phyloP scores from a whole-genome alignment of 1,140 invertebrate genomes.

The Lasaia peninsularis region DNA sequence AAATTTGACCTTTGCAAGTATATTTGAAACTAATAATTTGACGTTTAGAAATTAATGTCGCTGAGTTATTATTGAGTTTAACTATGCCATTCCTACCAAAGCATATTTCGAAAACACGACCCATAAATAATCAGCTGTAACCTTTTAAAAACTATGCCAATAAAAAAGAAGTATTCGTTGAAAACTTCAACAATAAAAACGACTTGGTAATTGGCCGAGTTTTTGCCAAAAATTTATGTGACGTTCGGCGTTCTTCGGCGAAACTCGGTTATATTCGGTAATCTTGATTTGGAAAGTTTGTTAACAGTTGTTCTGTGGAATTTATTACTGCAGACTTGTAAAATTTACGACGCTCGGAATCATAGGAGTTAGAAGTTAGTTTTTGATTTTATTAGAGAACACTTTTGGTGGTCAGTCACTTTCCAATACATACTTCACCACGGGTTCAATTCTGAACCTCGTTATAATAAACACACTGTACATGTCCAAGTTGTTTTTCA shows the following conservation, averaged over 20 bases:
- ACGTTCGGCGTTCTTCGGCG: slow-evolving; percentile 7
- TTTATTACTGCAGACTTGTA: slow-evolving; percentile 12
- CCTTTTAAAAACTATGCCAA: slow-evolving; percentile 9
- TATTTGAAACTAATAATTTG: too few relatives aligned
- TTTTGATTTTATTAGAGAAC: not conserved
- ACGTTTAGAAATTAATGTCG: too few relatives aligned
- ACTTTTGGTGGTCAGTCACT: too few relatives aligned
- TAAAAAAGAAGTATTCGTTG: slow-evolving; percentile 8
- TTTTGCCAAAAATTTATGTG: slow-evolving; percentile 7
- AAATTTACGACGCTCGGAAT: slow-evolving; percentile 3
- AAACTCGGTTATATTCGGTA: slow-evolving; percentile 4
- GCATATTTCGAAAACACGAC: not conserved
- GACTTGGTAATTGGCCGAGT: slow-evolving; percentile 4
- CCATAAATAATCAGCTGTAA: not conserved
- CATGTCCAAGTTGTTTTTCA: too few relatives aligned
- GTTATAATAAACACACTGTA: too few relatives aligned
- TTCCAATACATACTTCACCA: too few relatives aligned
- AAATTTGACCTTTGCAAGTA: too few relatives aligned
- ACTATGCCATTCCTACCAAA: too few relatives aligned
- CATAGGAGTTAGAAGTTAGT: slow-evolving; percentile 1
- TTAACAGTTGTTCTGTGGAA: slow-evolving; percentile 7
- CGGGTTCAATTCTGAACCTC: too few relatives aligned
- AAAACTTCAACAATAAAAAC: slow-evolving; percentile 9
- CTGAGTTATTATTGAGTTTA: too few relatives aligned
- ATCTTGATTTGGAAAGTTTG: slow-evolving; percentile 11